Base-by-base conservation (phyloP, 2,888 invertebrate genomes). In the Calameuta filiformis region DNA sequence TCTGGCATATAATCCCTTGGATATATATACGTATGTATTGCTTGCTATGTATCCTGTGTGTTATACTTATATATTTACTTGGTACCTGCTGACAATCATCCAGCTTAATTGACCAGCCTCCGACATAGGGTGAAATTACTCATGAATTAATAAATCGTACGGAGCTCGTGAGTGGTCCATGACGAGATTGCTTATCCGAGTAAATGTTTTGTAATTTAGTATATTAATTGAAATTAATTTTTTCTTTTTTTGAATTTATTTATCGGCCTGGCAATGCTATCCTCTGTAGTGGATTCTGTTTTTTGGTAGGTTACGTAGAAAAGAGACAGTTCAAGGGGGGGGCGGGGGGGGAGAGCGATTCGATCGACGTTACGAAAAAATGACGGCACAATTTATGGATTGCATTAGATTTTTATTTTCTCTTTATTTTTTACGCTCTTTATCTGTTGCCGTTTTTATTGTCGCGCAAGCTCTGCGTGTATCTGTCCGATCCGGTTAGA, bases 71-170 rank as follows among this genome's bases (percentile, higher is more conserved):
- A 23, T 56, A 56, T 9, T 15, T 40, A 40, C 37, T 40, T 40
- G 15, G 37, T 40, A 40, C 37, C 37, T 40, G 15, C 15, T 40
- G 37, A 40, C 82, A 79, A 81, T 80, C 80, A 79, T 80, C 77
- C 76, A 77, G 79, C 78, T 84, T 86, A 84, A 84, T 86, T 85
- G 84, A 81, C 73, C 82, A 78, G 80, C 81, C 85, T 83, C 83
- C 82, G 79, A 78, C 81, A 82, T 81, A 84, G 84, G 81, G 81
- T 83, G 82, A 85, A 85, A 86, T 85, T 86, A 83, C 77, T 80
- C 80, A 80, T 82, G 82, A 84, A 80, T 33, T 11, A 71, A 33
- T 56, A 56, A 56, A 2, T 23, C 1, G 6, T 56, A 23, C 40
- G 23, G 2, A 9, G 23, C 40, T 56, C 23, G 15, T 1, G 15